phyloP scores from a whole-genome alignment of 2,888 invertebrate genomes.

The Nephrotoma appendiculata region DNA sequence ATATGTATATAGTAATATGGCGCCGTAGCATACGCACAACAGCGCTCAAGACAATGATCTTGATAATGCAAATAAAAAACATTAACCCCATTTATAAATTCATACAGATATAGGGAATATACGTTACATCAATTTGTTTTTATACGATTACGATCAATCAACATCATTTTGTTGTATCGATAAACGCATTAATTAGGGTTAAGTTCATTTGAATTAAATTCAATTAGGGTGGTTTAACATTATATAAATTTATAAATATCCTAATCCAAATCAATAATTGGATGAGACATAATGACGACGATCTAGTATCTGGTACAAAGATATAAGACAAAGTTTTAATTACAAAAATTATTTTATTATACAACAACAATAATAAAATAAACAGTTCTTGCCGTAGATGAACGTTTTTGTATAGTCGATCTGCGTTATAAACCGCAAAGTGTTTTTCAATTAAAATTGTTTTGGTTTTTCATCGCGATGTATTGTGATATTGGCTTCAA shows the following conservation, averaged over 20 bases:
- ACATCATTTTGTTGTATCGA: not conserved
- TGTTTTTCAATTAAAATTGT: not conserved
- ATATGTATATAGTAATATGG: not conserved
- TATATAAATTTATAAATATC: not conserved
- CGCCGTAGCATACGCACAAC: not conserved
- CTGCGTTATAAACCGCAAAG: not conserved
- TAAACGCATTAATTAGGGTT: not conserved
- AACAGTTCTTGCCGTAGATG: not conserved
- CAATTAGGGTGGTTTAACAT: not conserved
- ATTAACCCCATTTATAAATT: not conserved
- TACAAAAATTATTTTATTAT: not conserved
- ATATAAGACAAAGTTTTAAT: not conserved
- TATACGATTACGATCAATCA: not conserved
- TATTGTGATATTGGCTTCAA: not conserved
- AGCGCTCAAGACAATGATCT: not conserved
- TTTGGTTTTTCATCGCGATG: not conserved
- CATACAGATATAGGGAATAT: not conserved
- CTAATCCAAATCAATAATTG: not conserved
- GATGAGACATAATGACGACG: not conserved
- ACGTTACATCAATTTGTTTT: not conserved
- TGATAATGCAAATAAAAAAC: not conserved
- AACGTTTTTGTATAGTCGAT: not conserved
- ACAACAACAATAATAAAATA: not conserved
- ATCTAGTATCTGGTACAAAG: not conserved
- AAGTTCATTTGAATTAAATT: not conserved